Base-by-base conservation (phyloP, 2,888 invertebrate genomes). In the Dascillus cervinus region DNA sequence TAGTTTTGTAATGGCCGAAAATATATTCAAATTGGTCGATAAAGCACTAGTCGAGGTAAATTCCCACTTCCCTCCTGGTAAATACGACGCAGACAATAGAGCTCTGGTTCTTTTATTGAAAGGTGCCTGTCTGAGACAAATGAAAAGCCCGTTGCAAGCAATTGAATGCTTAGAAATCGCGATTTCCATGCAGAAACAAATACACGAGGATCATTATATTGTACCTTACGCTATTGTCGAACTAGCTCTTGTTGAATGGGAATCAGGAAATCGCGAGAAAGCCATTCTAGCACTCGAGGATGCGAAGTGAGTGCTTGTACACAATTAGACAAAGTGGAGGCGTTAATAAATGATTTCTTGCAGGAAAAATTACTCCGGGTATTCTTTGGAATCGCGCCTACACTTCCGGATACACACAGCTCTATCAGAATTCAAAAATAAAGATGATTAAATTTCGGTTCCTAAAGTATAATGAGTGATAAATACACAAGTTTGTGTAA, bases 371-470 rank as follows among this genome's bases (percentile, higher is more conserved):
- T 91, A 81, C 61, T 84, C 87, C 5, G 84, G 88, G 2, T 94
- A 90, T 61, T 77, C 83, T 1, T 62, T 94, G 46, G 92, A 94
- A 58, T 89, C 91, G 0, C 72, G 92, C 20, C 70, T 94, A 10
- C 91, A 91, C 60, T 92, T 94, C 65, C 76, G 88, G 47, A 82
- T 92, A 43, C 91, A 94, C 58, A 81, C 88, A 0, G 79, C 79
- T 25, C 55, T 81, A 22, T 60, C 67, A 41, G 69, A 68, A 34
- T 56, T 69, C 24, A 69, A 66, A 43, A 55, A 46, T 8, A 57
- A 56, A 33, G 58, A 58, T 9, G 22, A 23, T 15, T 17, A 30
- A n/a, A 26, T 31, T 9, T 31, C 26, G 11, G 20, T 34, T 13
- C 34, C 34, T 3, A 38, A 31, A 34, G 20, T 38, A 13, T 38